Percentiles rank a stretch among this genome's conserved stretches.
Conservation (phyloP, 2,797 vertebrate genomes). For the Scolopax rusticola region DNA sequence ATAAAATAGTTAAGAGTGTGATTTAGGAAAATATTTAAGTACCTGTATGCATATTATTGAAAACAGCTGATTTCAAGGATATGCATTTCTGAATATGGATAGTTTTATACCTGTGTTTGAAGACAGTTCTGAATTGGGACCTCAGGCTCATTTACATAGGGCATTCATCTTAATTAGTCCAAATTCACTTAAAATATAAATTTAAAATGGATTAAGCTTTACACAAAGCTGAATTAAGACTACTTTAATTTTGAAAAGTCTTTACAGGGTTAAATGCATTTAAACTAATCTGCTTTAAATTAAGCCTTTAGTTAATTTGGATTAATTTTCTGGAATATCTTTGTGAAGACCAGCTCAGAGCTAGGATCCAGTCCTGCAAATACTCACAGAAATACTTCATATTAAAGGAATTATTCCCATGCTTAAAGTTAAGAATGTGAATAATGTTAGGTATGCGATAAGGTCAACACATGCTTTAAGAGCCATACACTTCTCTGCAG, state of each 20-base stretch:
- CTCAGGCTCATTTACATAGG: slow-evolving; percentile 18
- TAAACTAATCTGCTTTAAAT: slow-evolving; percentile 72
- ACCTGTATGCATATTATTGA: not conserved
- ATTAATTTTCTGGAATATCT: slow-evolving; percentile 58
- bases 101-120: not conserved
- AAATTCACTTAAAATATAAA: slow-evolving; percentile 56
- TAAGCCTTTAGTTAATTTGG: slow-evolving; percentile 65
- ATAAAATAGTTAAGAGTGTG: not conserved
- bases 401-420: slow-evolving; percentile 20
- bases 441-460: not conserved
- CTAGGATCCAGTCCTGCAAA: slow-evolving; percentile 16
- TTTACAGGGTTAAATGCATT: slow-evolving; percentile 65
- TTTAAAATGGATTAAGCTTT: slow-evolving; percentile 61
- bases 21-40: not conserved
- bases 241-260: slow-evolving; percentile 52
- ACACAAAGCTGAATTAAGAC: slow-evolving; percentile 54
- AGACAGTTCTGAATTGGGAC: not conserved
- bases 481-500: not conserved
- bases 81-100: not conserved
- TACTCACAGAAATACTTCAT: slow-evolving; percentile 5
- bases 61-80: slow-evolving; percentile 2
- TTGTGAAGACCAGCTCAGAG: slow-evolving; percentile 20
- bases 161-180: slow-evolving; percentile 51
- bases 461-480: not conserved
- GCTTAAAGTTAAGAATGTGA: not conserved